Percentiles rank a stretch among this genome's conserved stretches.
Evolutionary conservation across 2,888 invertebrate species (phyloP).

Genomic region (Cheilosia scutellata): DNA sequence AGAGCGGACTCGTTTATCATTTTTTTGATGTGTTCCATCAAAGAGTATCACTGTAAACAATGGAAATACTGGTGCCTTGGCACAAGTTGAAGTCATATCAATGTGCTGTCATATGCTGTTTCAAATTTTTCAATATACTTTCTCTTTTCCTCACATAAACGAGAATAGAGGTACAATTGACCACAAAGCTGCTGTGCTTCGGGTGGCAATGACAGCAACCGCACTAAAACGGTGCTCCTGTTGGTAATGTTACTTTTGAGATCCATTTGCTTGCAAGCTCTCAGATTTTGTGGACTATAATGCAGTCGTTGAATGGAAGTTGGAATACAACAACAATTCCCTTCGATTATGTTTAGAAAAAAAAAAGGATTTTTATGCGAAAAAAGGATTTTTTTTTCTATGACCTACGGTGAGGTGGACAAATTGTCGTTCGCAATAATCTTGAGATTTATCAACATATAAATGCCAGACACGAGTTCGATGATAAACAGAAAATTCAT

Average conservation of each 20-base stretch:
- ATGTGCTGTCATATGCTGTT: neutral
- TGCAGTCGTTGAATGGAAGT: slow-evolving; percentile 20
- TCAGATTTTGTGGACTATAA: slow-evolving; percentile 32
- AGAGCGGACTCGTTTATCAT: neutral
- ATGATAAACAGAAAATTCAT: neutral
- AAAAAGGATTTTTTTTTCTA: neutral
- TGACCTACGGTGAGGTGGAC: too few species aligned
- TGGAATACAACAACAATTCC: slow-evolving; percentile 9
- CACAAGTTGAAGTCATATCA: slow-evolving; percentile 2
- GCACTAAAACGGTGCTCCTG: neutral
- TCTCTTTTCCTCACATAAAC: too few species aligned
- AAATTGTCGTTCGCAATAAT: too few species aligned
- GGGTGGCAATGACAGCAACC: neutral
- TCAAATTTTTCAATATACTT: too few species aligned
- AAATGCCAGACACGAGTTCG: neutral
- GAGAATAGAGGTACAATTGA: neutral
- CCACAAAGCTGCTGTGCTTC: slow-evolving; percentile 15
- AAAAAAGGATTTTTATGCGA: neutral
- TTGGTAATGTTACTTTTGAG: slow-evolving; percentile 21
- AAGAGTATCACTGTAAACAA: slow-evolving; percentile 12
- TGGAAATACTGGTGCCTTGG: slow-evolving; percentile 1
- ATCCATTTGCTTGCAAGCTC: slow-evolving; percentile 32
- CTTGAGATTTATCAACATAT: neutral
- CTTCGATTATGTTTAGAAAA: neutral
- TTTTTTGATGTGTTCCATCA: slow-evolving; percentile 8